A percentile compares a stretch with the other conserved stretches of the same genome.
Evolutionary conservation across 2,797 vertebrate species (phyloP).

Genomic region (Microhierax caerulescens): DNA sequence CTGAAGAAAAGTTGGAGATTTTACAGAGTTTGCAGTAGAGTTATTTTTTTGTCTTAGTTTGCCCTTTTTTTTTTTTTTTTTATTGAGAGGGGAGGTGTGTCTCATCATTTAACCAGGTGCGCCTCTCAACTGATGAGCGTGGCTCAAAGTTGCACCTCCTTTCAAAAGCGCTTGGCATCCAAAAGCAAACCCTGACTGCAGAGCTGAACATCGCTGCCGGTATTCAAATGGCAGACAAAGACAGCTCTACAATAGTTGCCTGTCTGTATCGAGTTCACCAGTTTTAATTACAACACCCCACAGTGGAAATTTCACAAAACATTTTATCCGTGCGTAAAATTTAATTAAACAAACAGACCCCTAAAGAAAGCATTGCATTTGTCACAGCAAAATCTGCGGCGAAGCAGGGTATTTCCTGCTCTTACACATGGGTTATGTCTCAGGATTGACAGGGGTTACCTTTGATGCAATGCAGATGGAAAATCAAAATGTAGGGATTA

Average conservation of each 20-base stretch:
- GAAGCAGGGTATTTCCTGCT: background rate
- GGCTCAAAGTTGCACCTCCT: background rate
- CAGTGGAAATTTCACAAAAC: background rate
- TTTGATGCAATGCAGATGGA: slow-evolving; percentile 44
- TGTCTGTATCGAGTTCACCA: background rate
- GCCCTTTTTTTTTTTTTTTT: background rate
- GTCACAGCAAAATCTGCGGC: background rate
- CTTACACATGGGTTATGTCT: background rate
- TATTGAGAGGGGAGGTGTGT: accelerated
- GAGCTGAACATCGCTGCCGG: background rate
- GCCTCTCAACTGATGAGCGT: background rate
- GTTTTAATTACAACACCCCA: slow-evolving; percentile 26
- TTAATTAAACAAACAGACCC: background rate
- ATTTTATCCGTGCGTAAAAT: background rate
- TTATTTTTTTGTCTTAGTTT: background rate
- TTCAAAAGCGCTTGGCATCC: background rate
- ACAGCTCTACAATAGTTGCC: background rate
- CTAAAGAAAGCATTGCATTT: background rate
- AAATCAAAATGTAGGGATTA: slow-evolving; percentile 17
- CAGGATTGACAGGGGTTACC: background rate
- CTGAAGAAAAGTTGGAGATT: accelerated
- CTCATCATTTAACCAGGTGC: background rate
- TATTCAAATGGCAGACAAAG: background rate
- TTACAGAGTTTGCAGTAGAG: background rate
- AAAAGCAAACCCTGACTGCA: background rate